Conservation (phyloP, 2,797 vertebrate species). For the Pangasius sanitwongsei region DNA sequence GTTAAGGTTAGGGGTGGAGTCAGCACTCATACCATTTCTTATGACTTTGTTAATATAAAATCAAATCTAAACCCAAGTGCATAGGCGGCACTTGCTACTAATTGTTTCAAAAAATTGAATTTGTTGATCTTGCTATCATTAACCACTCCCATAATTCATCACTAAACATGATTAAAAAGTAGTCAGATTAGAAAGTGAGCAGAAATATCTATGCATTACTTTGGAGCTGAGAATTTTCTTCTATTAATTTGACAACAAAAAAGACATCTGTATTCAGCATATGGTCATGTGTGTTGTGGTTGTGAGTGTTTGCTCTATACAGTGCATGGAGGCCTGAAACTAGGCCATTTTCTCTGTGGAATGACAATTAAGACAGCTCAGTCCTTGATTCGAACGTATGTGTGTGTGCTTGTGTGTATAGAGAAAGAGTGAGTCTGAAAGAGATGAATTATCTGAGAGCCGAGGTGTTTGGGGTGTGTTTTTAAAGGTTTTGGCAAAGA, state of each 20-base stretch:
- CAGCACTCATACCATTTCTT: not conserved
- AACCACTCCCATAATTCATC: not conserved
- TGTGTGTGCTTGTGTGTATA: slow-evolving; percentile 10
- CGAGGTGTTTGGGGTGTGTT: slow-evolving; percentile 42
- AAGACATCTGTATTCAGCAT: not conserved
- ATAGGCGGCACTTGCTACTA: not conserved
- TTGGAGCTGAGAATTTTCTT: not conserved
- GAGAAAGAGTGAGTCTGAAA: slow-evolving; percentile 28
- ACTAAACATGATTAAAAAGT: not conserved
- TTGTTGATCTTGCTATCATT: not conserved
- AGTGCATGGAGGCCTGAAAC: slow-evolving; percentile 77
- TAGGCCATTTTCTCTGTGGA: slow-evolving; percentile 89
- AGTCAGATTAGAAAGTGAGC: not conserved
- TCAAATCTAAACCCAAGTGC: not conserved
- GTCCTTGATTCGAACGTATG: slow-evolving; percentile 70
- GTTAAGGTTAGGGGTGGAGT: not conserved
- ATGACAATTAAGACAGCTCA: slow-evolving; percentile 87
- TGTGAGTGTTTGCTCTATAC: slow-evolving; percentile 48
- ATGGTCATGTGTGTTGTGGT: slow-evolving; percentile 62
- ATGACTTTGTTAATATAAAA: not conserved
- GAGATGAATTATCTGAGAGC: slow-evolving; percentile 22
- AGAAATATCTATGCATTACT: not conserved
- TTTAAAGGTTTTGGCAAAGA: slow-evolving; percentile 45
- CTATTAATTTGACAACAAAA: not conserved
- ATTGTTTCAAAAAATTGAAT: not conserved